A percentile compares a stretch with the other conserved stretches of the same genome.
Evolutionary conservation across 2,888 invertebrate species (phyloP).

Genomic region (Timema podura): DNA sequence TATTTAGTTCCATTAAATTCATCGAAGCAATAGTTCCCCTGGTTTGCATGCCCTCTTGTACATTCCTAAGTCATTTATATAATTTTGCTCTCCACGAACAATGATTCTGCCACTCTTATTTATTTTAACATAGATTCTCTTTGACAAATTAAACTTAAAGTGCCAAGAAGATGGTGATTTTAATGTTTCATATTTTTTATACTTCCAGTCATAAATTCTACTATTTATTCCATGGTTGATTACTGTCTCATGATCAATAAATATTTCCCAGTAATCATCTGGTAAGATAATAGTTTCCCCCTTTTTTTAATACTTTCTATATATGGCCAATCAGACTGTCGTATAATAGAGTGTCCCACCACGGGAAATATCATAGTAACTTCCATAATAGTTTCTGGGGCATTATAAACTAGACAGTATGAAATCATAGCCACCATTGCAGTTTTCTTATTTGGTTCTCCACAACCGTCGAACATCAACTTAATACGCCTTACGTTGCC

Average conservation of each 20-base stretch:
- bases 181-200: neutral
- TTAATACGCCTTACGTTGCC: neutral
- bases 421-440: neutral
- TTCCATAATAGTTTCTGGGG: neutral
- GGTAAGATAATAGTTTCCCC: neutral
- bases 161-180: neutral
- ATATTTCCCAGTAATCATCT: neutral
- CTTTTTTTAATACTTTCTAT: neutral
- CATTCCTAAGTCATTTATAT: neutral
- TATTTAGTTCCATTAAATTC: neutral
- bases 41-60: neutral
- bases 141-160: neutral
- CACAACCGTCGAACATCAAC: neutral
- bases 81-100: neutral
- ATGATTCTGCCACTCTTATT: neutral
- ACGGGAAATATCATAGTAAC: constrained; percentile 1
- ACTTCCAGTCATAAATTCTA: neutral
- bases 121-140: neutral
- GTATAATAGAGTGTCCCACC: neutral
- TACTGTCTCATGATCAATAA: neutral
- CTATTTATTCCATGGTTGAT: neutral
- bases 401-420: neutral
- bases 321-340: neutral
- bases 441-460: neutral
- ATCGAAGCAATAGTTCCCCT: neutral